Conservation (phyloP, 2,888 invertebrate species). For the Habrosyne pyritoides region DNA sequence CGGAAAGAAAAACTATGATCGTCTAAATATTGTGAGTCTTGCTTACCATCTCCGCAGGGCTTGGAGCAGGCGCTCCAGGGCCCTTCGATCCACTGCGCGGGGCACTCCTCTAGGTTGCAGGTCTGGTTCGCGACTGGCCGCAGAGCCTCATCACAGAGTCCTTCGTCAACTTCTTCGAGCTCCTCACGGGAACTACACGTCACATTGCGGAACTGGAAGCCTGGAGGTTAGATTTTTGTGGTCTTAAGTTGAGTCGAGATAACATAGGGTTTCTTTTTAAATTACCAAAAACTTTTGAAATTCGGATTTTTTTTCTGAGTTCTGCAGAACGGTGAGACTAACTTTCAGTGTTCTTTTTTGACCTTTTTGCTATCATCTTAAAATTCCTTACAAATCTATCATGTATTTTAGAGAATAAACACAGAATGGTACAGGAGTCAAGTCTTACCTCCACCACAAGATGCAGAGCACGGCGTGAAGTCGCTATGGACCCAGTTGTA, state of each 20-base stretch:
- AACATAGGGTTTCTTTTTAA: too few relatives aligned
- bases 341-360: too few relatives aligned
- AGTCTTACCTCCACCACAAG: conserved; percentile 94
- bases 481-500: conserved; percentile 92
- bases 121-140: conserved; percentile 88
- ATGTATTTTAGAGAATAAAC: not conserved
- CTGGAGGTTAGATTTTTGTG: conserved; percentile 58
- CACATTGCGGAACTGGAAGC: conserved; percentile 89
- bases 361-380: too few relatives aligned
- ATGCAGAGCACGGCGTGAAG: conserved; percentile 91
- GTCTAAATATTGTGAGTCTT: too few relatives aligned
- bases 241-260: not conserved
- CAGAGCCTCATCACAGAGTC: conserved; percentile 90
- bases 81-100: conserved; percentile 90
- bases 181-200: conserved; percentile 91
- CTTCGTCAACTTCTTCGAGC: conserved; percentile 87
- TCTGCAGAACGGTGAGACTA: too few relatives aligned
- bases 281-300: too few relatives aligned
- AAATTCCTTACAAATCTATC: too few relatives aligned
- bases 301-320: too few relatives aligned
- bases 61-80: conserved; percentile 93
- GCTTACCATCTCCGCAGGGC: conserved; percentile 86
- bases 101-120: conserved; percentile 91
- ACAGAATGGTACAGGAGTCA: not conserved
- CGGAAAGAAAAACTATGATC: too few relatives aligned